A percentile compares a stretch with the other conserved stretches of the same genome.
Evolutionary conservation across 92 coral and sea anemone genomes (phyloP).

Genomic region (Blastomussa wellsi): DNA sequence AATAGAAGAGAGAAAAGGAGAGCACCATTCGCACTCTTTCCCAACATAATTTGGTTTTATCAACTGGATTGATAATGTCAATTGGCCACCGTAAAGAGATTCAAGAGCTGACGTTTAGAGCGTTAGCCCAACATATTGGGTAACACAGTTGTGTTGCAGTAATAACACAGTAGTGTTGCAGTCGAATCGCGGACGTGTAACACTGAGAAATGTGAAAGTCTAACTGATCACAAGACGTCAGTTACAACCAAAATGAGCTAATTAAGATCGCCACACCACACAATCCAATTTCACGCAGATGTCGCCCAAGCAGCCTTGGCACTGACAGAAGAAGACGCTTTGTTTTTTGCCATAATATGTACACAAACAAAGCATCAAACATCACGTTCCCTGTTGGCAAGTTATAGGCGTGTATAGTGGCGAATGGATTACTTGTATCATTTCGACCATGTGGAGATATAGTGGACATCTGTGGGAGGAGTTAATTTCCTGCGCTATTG

Average conservation of each 20-base stretch:
- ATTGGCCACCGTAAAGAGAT: too few relatives aligned
- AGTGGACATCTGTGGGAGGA: too few relatives aligned
- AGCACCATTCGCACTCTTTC: not conserved
- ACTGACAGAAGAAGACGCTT: not conserved
- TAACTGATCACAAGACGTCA: too few relatives aligned
- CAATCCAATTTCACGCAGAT: not conserved
- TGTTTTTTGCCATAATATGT: conserved; percentile 2
- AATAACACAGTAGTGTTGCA: too few relatives aligned
- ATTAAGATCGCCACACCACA: not conserved
- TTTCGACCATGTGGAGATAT: too few relatives aligned
- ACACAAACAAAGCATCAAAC: not conserved
- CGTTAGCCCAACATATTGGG: too few relatives aligned
- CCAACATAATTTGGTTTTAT: too few relatives aligned
- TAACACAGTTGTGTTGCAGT: too few relatives aligned
- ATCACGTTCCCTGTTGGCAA: not conserved
- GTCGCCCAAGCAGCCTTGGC: not conserved
- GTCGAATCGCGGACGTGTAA: too few relatives aligned
- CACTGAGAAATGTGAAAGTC: not conserved
- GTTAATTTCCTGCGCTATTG: too few relatives aligned
- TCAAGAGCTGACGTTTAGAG: too few relatives aligned
- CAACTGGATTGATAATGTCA: too few relatives aligned
- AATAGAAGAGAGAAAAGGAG: not conserved
- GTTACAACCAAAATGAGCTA: not conserved
- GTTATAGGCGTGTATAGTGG: not conserved
- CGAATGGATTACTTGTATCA: not conserved